Evolutionary conservation across 2,797 vertebrate genomes (phyloP).

Genomic region (Botia kubotai): DNA sequence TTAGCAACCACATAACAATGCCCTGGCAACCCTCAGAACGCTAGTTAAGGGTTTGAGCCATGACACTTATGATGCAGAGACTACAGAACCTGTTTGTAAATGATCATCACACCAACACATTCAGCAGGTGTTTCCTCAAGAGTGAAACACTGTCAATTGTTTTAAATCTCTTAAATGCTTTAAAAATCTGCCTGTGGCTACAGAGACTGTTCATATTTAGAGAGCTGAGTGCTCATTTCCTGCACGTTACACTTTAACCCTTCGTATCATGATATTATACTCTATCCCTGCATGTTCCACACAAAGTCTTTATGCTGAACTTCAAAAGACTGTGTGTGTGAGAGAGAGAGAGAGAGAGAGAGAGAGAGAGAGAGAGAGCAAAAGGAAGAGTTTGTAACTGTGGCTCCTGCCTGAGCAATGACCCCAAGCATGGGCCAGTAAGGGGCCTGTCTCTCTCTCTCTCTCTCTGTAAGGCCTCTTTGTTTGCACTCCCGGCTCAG

Average conservation of each 20-base stretch:
- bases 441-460: slow-evolving; percentile 65
- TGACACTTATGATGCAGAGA: no score
- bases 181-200: neutral
- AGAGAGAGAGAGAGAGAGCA: neutral
- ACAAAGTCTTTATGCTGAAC: slow-evolving; percentile 66
- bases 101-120: neutral
- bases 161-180: no score
- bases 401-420: slow-evolving; percentile 65
- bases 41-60: no score
- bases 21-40: no score
- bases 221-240: neutral
- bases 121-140: neutral
- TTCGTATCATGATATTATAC: neutral
- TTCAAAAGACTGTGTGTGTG: slow-evolving; percentile 64
- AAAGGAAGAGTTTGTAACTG: slow-evolving; percentile 57
- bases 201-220: neutral
- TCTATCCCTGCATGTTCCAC: slow-evolving; percentile 25
- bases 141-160: neutral
- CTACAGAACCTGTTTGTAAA: no score
- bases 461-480: slow-evolving; percentile 78
- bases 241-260: slow-evolving; percentile 5
- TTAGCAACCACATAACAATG: no score
- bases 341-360: no score
- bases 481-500: slow-evolving; percentile 79
- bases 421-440: slow-evolving; percentile 72